Evolutionary conservation across 2,888 invertebrate species (phyloP).

Genomic region (Microchrysa polita): DNA sequence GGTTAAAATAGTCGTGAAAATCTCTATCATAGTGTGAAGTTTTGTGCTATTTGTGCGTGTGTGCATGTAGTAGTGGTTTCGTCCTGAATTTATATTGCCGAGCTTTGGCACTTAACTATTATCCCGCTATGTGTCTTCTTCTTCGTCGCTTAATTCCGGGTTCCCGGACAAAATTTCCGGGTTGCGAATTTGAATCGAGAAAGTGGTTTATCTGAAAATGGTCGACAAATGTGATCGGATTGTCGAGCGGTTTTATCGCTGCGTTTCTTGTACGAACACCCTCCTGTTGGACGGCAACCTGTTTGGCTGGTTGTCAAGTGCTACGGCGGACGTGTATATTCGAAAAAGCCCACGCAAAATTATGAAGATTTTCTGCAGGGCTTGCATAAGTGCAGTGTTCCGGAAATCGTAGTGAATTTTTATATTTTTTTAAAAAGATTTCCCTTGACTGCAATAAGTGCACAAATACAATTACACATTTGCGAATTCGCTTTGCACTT

Average conservation of each 20-base stretch:
- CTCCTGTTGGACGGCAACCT: background rate
- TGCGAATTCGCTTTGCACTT: conserved; percentile 9
- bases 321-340: background rate
- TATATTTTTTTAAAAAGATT: background rate
- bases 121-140: conserved; percentile 23
- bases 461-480: conserved; percentile 16
- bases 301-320: conserved; percentile 18
- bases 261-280: background rate
- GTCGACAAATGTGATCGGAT: conserved; percentile 2
- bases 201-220: conserved; percentile 7
- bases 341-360: background rate
- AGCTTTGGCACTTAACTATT: background rate
- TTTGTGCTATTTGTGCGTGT: conserved; percentile 6
- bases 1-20: conserved; percentile 29
- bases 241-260: background rate
- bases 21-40: conserved; percentile 6
- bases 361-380: background rate
- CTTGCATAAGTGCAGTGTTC: background rate
- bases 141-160: conserved; percentile 10
- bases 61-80: conserved; percentile 24
- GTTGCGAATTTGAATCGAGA: conserved; percentile 21
- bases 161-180: conserved; percentile 26
- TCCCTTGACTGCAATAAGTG: conserved; percentile 14
- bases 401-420: background rate
- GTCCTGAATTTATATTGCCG: conserved; percentile 9